A percentile compares a stretch with the other conserved stretches of the same genome.
phyloP scores from a whole-genome alignment of 2,797 vertebrate genomes.

The Darevskia nairensis region DNA sequence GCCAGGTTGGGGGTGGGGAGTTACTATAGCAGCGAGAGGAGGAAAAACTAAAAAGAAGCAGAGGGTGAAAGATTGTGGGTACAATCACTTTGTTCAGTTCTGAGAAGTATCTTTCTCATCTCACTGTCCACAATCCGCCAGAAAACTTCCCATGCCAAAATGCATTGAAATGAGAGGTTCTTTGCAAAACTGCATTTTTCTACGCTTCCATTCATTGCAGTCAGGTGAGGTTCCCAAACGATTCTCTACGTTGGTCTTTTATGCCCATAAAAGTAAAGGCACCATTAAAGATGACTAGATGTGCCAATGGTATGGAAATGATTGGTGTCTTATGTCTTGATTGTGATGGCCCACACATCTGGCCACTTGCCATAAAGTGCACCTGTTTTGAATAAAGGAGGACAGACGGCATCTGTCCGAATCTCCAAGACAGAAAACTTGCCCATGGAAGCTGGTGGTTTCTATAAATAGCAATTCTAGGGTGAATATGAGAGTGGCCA shows the following conservation, averaged over 20 bases:
- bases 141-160: not conserved
- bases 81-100: not conserved
- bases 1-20: not conserved
- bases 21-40: not conserved
- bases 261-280: not conserved
- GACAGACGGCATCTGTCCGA: not conserved
- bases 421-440: not conserved
- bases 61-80: not conserved
- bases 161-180: not conserved
- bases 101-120: not conserved
- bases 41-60: fast-evolving
- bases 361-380: fast-evolving
- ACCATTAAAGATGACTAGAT: not conserved
- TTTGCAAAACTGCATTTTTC: not conserved
- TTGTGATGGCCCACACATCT: fast-evolving
- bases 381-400: not conserved
- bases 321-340: not conserved
- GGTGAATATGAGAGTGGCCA: slow-evolving; percentile 4
- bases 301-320: fast-evolving
- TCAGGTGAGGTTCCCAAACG: not conserved
- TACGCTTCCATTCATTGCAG: not conserved
- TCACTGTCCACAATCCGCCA: not conserved
- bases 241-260: not conserved
- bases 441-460: not conserved
- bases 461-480: slow-evolving; percentile 5